These are phyloP conservation scores for Athalia cordata DNA, from an alignment of 2,888 invertebrate species.

Conservation along the genomic window DNA sequence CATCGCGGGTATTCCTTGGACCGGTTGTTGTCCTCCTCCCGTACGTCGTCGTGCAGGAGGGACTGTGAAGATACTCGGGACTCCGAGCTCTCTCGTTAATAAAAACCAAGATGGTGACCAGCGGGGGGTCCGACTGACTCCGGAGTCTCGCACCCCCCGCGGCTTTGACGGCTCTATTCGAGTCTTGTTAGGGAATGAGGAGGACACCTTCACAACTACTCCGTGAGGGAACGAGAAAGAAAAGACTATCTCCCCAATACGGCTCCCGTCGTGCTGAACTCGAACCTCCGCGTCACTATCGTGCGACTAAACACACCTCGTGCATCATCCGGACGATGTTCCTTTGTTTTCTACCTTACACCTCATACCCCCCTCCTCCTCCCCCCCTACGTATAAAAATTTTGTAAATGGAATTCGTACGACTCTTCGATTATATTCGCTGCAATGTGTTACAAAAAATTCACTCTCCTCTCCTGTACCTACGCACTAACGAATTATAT, in stretches of 20 bases:
- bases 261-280: conserved; percentile 70
- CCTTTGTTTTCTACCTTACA: conserved; percentile 64
- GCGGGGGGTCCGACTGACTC: conserved; percentile 70
- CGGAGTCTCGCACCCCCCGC: conserved; percentile 66
- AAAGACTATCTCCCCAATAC: conserved; percentile 58
- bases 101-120: conserved; percentile 72
- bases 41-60: not conserved
- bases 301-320: conserved; percentile 73
- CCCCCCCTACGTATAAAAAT: conserved; percentile 47
- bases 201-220: conserved; percentile 25
- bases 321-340: conserved; percentile 67
- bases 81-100: conserved; percentile 68
- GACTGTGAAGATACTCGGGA: not conserved
- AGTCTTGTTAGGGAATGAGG: conserved; percentile 62
- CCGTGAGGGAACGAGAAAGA: conserved; percentile 32
- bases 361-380: conserved; percentile 50
- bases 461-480: not conserved
- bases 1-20: conserved; percentile 30
- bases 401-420: conserved; percentile 3
- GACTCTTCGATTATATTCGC: conserved; percentile 6
- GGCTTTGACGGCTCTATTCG: conserved; percentile 74
- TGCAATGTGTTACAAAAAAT: not conserved
- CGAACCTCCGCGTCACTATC: conserved; percentile 67
- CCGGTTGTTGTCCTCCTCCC: conserved; percentile 27
- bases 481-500: conserved; percentile 30